phyloP scores from a whole-genome alignment of 92 coral and sea anemone species.

The Paramuricea clavata region DNA sequence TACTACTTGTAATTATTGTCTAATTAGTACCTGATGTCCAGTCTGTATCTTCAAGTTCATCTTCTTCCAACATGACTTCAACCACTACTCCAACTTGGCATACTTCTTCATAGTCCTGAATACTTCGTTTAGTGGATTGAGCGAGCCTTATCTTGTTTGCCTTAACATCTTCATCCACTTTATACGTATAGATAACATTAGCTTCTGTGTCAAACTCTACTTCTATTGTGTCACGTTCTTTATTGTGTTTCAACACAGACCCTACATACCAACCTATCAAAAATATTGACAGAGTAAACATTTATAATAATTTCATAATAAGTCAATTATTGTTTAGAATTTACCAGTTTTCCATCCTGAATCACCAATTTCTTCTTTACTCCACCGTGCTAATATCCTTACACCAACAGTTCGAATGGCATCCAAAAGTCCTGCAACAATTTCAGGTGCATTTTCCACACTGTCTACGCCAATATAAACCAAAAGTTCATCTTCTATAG shows the following conservation, averaged over 20 bases:
- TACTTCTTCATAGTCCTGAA: conserved; percentile 22
- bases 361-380: conserved; percentile 55
- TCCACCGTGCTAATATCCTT: conserved; percentile 52
- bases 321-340: no score
- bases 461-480: neutral
- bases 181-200: no score
- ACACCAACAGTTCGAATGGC: conserved; percentile 56
- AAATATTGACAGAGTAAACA: neutral
- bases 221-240: conserved; percentile 29
- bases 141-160: no score
- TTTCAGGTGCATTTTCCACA: no score
- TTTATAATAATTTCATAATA: no score
- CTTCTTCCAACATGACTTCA: conserved; percentile 45
- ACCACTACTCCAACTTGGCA: conserved; percentile 49
- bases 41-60: conserved; percentile 56
- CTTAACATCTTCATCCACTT: no score
- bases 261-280: no score
- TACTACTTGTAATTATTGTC: no score
- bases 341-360: conserved; percentile 68
- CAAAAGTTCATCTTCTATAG: conserved; percentile 45
- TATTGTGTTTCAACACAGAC: neutral
- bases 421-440: neutral
- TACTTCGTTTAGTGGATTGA: no score
- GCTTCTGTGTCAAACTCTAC: conserved; percentile 44
- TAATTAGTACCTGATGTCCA: conserved; percentile 57